Evolutionary conservation across 2,113 vertebrate species (phyloP).

Genomic region (Clarias batrachus): DNA sequence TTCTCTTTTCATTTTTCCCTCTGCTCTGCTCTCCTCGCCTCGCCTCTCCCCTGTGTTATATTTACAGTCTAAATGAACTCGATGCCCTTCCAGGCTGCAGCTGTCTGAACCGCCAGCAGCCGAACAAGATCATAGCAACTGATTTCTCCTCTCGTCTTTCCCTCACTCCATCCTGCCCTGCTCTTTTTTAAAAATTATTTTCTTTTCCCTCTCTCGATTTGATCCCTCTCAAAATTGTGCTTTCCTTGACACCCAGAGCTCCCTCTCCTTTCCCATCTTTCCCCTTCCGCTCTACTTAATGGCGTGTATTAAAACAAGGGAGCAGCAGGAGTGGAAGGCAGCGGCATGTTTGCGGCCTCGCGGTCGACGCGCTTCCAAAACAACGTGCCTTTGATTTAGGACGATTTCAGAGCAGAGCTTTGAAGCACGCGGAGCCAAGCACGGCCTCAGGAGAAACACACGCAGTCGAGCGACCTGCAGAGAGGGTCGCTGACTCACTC

Average conservation of each 20-base stretch:
- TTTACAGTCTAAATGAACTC: conserved; percentile 63
- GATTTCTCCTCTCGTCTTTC: conserved; percentile 41
- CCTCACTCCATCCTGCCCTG: conserved; percentile 41
- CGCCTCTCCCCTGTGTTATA: conserved; percentile 40
- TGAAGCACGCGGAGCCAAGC: conserved; percentile 51
- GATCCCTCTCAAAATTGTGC: conserved; percentile 1
- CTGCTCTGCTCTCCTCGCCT: neutral
- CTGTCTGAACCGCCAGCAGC: conserved; percentile 63
- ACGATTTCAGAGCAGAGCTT: neutral
- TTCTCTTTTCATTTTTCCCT: conserved; percentile 1
- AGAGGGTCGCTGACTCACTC: conserved; percentile 29
- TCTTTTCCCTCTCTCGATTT: conserved; percentile 4
- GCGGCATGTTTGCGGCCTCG: conserved; percentile 44
- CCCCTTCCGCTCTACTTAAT: conserved; percentile 49
- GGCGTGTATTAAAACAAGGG: conserved; percentile 50
- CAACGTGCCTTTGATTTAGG: conserved; percentile 45
- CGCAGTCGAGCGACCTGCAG: conserved; percentile 26
- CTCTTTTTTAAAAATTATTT: conserved; percentile 19
- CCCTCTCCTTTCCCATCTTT: conserved; percentile 35
- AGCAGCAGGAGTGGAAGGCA: conserved; percentile 33
- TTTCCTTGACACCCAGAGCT: conserved; percentile 5
- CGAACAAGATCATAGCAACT: conserved; percentile 58
- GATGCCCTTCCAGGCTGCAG: conserved; percentile 69
- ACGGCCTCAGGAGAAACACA: conserved; percentile 45
- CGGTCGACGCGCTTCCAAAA: conserved; percentile 45